phyloP scores from a whole-genome alignment of 2,797 vertebrate species.

The Spinus olivaceus region DNA sequence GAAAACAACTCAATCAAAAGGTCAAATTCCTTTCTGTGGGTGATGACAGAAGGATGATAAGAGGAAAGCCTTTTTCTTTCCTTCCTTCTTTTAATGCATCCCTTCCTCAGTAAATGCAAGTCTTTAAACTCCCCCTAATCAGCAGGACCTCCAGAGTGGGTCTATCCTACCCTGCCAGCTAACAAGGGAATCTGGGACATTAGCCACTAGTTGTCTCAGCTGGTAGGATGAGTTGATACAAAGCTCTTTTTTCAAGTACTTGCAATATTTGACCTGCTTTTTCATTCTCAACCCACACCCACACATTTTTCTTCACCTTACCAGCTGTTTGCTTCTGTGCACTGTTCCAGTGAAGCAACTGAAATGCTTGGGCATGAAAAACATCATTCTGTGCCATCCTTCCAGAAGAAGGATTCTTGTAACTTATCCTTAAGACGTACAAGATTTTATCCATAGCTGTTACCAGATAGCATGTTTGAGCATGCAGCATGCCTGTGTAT shows the following conservation, averaged over 20 bases:
- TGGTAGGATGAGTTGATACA: background rate
- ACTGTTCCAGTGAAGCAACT: background rate
- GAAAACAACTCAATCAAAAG: conserved; percentile 65
- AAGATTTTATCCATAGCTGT: background rate
- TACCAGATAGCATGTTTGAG: background rate
- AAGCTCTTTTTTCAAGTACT: background rate
- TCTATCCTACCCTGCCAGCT: background rate
- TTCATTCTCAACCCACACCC: background rate
- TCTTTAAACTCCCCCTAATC: conserved; percentile 29
- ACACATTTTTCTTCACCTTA: background rate
- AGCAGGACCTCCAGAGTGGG: background rate
- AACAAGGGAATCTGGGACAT: background rate
- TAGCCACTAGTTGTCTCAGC: background rate
- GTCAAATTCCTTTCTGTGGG: conserved; percentile 61
- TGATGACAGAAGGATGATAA: conserved; percentile 51
- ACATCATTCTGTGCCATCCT: background rate
- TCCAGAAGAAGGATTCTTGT: background rate
- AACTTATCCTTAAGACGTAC: background rate
- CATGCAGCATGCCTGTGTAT: background rate
- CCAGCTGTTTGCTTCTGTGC: background rate
- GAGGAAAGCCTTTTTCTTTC: conserved; percentile 49
- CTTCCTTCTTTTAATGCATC: conserved; percentile 45
- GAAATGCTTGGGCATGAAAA: background rate
- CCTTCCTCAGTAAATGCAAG: conserved; percentile 15
- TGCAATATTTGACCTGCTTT: background rate